These are phyloP conservation scores for Meda fulgida DNA, from an alignment of 2,797 vertebrate genomes.

Conservation along the genomic window DNA sequence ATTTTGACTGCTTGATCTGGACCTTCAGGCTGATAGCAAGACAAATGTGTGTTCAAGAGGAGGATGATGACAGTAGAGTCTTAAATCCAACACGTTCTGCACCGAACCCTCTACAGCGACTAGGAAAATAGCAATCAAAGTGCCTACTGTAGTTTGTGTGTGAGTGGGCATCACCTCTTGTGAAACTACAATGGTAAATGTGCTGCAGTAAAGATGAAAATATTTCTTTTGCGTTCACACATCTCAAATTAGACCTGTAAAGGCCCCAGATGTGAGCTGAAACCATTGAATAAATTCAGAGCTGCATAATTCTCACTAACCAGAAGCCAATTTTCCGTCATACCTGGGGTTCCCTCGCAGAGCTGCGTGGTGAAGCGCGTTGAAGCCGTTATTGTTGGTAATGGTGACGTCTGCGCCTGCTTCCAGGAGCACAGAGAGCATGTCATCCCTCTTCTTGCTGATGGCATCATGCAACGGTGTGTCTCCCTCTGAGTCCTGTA, in stretches of 20 bases:
- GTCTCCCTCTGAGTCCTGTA: conserved; percentile 98
- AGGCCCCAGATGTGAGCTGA: background rate
- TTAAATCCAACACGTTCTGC: background rate
- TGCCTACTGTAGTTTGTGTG: background rate
- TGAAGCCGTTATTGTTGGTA: conserved; percentile 99
- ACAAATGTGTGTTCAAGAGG: background rate
- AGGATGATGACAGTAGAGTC: background rate
- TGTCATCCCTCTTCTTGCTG: conserved; percentile 99
- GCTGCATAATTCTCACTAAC: background rate
- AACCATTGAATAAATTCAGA: background rate
- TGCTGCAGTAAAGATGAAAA: background rate
- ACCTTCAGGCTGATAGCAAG: background rate
- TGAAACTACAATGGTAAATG: background rate
- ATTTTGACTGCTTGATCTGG: background rate
- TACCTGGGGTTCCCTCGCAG: conserved; percentile 99
- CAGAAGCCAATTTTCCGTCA: conserved; percentile 14
- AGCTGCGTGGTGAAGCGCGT: conserved; percentile 96
- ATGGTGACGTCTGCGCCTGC: conserved; percentile 98
- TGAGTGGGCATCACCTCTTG: background rate
- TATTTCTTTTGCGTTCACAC: too few relatives aligned
- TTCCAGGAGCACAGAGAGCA: conserved; percentile 95
- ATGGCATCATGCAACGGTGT: conserved; percentile 99
- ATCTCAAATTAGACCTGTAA: background rate
- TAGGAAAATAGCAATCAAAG: background rate
- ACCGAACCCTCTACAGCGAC: background rate